Evolutionary conservation across 30 jellyfish, hydroid and myxozoan genomes (phyloP).

Genomic region (Rhopilema esculentum): DNA sequence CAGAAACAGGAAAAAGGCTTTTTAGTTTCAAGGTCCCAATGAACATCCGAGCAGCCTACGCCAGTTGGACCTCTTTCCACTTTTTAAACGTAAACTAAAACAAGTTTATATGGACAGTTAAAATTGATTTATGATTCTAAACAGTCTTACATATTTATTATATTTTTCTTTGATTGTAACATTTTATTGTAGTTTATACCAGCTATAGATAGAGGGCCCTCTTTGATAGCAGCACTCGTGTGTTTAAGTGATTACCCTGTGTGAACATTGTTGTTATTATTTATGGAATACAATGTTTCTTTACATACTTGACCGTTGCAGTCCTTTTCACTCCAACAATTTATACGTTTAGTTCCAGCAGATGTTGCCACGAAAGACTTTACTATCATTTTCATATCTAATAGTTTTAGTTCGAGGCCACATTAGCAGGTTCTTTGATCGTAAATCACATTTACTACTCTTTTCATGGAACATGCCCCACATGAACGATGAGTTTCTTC

Average conservation of each 20-base stretch:
- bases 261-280: too few species aligned
- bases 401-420: neutral
- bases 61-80: neutral
- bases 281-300: too few species aligned
- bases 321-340: too few species aligned
- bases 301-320: too few species aligned
- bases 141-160: neutral
- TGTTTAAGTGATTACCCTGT: too few species aligned
- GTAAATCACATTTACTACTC: neutral
- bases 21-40: neutral
- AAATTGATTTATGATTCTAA: neutral
- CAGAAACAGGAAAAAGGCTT: too few species aligned
- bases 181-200: neutral
- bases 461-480: constrained; percentile 10
- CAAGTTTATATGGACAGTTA: neutral
- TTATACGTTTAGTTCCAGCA: too few species aligned
- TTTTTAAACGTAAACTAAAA: neutral
- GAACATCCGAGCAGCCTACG: neutral
- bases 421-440: constrained; percentile 26
- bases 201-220: neutral
- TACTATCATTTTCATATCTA: constrained; percentile 6
- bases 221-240: too few species aligned
- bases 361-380: constrained; percentile 1
- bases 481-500: neutral
- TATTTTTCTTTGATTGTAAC: neutral